phyloP scores from a whole-genome alignment of 2,888 invertebrate genomes.

The Julus scanicus region DNA sequence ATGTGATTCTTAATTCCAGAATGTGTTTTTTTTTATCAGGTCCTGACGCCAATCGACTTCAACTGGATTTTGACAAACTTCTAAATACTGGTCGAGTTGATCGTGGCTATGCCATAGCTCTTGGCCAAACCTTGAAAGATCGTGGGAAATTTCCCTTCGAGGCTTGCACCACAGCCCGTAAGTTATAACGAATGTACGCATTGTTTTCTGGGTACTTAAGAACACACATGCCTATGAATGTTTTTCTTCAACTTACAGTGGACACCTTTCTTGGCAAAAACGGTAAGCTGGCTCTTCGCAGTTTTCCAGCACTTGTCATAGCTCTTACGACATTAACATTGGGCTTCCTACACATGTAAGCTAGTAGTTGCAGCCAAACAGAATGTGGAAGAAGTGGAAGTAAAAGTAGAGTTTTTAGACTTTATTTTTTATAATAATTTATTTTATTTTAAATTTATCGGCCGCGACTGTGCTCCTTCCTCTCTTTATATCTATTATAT shows the following conservation, averaged over 20 bases:
- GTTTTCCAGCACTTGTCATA: neutral
- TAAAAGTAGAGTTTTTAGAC: neutral
- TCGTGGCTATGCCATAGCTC: conserved; percentile 12
- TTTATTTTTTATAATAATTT: neutral
- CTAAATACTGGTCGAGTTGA: conserved; percentile 73
- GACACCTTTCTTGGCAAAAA: neutral
- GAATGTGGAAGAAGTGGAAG: no score
- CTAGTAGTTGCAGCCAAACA: neutral
- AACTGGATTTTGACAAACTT: conserved; percentile 81
- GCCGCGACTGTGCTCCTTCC: no score
- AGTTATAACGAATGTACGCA: neutral
- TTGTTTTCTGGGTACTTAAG: neutral
- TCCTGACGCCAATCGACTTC: conserved; percentile 80
- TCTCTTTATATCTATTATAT: neutral
- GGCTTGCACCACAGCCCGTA: neutral
- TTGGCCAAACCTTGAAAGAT: neutral
- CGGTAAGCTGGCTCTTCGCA: neutral
- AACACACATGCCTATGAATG: neutral
- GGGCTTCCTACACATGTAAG: neutral
- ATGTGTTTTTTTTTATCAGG: conserved; percentile 69
- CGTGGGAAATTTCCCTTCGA: conserved; percentile 36
- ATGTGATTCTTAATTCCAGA: no score
- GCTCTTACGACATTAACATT: neutral
- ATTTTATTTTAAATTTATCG: neutral
- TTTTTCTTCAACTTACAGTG: neutral